Conservation (phyloP, 2,797 vertebrate species). For the Valencia hispanica region DNA sequence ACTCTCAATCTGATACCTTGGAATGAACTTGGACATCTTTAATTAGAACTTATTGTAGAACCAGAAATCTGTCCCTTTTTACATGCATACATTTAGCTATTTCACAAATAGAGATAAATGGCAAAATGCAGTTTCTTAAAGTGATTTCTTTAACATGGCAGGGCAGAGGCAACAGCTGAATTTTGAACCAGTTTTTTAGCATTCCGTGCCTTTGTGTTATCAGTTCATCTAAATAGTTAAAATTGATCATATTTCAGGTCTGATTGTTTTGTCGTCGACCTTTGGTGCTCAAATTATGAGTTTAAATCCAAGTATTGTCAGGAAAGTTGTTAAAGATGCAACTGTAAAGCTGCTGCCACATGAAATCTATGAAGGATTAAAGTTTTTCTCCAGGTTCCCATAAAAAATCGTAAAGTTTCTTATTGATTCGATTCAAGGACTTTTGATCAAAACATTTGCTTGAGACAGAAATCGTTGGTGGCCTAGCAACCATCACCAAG, state of each 20-base stretch:
- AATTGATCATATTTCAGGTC: not conserved
- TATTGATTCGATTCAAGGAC: not conserved
- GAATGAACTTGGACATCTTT: too few species aligned
- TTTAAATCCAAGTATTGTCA: not conserved
- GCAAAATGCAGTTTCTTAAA: not conserved
- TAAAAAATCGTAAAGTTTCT: not conserved
- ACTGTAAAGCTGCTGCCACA: not conserved
- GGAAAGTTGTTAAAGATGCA: not conserved
- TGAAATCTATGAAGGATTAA: not conserved
- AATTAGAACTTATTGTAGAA: too few species aligned
- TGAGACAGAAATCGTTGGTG: constrained; percentile 26
- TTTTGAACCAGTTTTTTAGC: not conserved
- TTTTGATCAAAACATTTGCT: not conserved
- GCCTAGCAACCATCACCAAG: constrained; percentile 59
- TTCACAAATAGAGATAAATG: not conserved
- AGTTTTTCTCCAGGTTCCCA: not conserved
- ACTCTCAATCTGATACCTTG: too few species aligned
- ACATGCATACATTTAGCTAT: too few species aligned
- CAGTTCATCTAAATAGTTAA: not conserved
- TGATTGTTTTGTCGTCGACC: not conserved
- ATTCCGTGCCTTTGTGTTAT: not conserved
- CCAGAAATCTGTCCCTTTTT: too few species aligned
- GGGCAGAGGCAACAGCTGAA: not conserved
- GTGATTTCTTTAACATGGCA: not conserved
- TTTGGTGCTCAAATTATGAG: not conserved